A percentile compares a stretch with the other conserved stretches of the same genome.
phyloP scores from a whole-genome alignment of 2,113 vertebrate genomes.

The Vidua macroura region DNA sequence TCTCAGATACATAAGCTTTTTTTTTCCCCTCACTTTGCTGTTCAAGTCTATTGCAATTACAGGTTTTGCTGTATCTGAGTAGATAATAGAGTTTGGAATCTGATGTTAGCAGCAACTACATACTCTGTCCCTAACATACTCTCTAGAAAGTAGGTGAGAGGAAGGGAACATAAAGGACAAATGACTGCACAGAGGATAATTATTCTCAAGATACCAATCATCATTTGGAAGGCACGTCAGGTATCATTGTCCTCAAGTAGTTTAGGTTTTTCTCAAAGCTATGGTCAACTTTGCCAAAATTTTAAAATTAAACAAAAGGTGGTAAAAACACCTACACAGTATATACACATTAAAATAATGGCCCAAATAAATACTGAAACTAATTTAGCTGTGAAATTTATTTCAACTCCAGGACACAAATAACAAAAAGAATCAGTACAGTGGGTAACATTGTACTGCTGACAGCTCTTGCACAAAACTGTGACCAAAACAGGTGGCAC shows the following conservation, averaged over 20 bases:
- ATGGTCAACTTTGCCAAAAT: neutral
- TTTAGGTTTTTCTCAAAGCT: neutral
- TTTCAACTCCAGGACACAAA: neutral
- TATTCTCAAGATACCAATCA: neutral
- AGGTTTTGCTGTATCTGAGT: neutral
- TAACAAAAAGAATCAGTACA: neutral
- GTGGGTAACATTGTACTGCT: neutral
- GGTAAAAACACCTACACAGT: neutral
- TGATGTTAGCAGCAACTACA: neutral
- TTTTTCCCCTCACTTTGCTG: neutral
- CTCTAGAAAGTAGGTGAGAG: neutral
- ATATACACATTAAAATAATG: neutral
- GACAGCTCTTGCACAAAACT: neutral
- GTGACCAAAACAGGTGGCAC: neutral
- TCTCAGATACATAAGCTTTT: constrained; percentile 50
- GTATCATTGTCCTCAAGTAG: neutral
- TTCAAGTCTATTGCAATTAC: constrained; percentile 52
- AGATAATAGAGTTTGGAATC: constrained; percentile 7
- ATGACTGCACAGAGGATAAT: neutral
- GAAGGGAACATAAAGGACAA: neutral
- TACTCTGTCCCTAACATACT: neutral
- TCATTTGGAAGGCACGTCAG: neutral
- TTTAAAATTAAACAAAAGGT: neutral
- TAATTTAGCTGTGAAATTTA: neutral
- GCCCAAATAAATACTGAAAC: neutral